Evolutionary conservation across 2,797 vertebrate genomes (phyloP).

Genomic region (Bradypodion ventrale): DNA sequence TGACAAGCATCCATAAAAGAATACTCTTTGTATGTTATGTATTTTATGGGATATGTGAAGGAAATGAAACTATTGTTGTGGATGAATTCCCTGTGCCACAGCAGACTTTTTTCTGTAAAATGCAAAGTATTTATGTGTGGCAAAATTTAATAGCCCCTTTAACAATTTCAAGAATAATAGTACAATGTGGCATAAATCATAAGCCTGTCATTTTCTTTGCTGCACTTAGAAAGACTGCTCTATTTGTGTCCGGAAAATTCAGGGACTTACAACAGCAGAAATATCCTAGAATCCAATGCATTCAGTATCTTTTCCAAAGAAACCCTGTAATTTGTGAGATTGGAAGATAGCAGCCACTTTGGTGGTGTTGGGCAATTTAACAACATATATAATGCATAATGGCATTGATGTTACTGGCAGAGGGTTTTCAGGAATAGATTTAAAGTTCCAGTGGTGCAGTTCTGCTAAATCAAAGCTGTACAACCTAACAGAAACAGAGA

Average conservation of each 20-base stretch:
- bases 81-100: background rate
- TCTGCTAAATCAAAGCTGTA: background rate
- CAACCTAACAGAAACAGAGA: background rate
- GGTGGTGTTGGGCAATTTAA: background rate
- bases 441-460: background rate
- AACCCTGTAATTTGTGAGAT: constrained; percentile 12
- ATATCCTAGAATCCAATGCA: constrained; percentile 8
- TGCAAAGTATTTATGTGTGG: constrained; percentile 4
- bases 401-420: background rate
- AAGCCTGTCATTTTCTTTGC: constrained; percentile 1
- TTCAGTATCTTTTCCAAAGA: background rate
- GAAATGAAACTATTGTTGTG: background rate
- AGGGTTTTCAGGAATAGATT: background rate
- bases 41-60: background rate
- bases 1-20: background rate
- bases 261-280: background rate
- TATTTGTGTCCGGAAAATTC: constrained; percentile 19
- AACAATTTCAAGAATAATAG: constrained; percentile 24
- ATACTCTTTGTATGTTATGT: background rate
- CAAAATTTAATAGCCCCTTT: constrained; percentile 1
- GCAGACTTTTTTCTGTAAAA: background rate
- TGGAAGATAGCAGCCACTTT: constrained; percentile 11
- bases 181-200: constrained; percentile 4
- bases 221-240: background rate
- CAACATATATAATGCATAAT: background rate